Base-by-base conservation (phyloP, 2,888 invertebrate species). In the Hypomecis atomaria region DNA sequence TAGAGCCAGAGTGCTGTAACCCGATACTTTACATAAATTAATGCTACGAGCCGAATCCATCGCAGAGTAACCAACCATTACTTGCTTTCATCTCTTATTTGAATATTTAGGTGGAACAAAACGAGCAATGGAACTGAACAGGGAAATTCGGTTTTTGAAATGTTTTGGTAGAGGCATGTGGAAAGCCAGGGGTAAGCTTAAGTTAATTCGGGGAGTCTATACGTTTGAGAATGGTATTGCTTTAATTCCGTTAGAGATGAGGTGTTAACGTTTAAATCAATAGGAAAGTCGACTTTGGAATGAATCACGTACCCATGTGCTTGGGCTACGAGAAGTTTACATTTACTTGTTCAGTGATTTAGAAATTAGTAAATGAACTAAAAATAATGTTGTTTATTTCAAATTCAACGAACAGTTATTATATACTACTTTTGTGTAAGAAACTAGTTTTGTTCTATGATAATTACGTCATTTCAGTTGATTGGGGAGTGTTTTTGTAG, bases 21-120 rank as follows among this genome's bases (percentile, higher is more conserved):
- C 79, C 82, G 84, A 90, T 89, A 87, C 85, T 85, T 85, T 85
- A 82, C 85, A 86, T 87, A 87, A 88, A 89, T 89, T 89, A 88
- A 85, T 82, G 84, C 84, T 77, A 77, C 78, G 71, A 59, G 75
- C 71, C 76, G 81, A 78, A 82, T 82, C 82, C 82, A 85, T 87
- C 82, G 80, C 81, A 73, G 76, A 76, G 81, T 88, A 89, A 88
- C 87, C 85, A 89, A 89, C 88, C 90, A 84, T 89, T 83, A 81
- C 88, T 69, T 72, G 80, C 82, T 84, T 83, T 86, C 85, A 85
- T 83, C 79, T 78, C 75, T 71, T 75, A 86, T 89, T 89, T 90
- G 87, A 87, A 90, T 90, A 87, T 87, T 82, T 83, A 78, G 78
- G 77, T 83, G 78, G 80, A 83, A 86, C 79, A 81, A 84, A 87